Conservation (phyloP, 2,888 invertebrate species). For the Pollenia griseotomentosa region DNA sequence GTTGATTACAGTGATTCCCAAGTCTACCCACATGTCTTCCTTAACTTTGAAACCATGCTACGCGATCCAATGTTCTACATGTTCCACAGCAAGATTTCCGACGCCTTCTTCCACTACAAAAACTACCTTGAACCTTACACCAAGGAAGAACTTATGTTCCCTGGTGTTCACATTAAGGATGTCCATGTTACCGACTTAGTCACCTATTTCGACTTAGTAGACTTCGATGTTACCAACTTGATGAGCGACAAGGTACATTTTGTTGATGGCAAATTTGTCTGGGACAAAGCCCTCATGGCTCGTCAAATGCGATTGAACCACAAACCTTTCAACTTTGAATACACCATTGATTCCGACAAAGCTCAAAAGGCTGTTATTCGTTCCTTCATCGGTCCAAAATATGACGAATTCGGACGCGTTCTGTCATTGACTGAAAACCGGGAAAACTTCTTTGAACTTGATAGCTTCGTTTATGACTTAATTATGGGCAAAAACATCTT, state of each 20-base stretch:
- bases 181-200: slow-evolving; percentile 88
- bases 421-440: slow-evolving; percentile 86
- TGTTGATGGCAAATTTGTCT: slow-evolving; percentile 81
- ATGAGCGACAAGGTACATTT: slow-evolving; percentile 76
- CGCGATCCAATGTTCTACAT: slow-evolving; percentile 90
- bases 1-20: slow-evolving; percentile 74
- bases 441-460: slow-evolving; percentile 87
- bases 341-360: slow-evolving; percentile 86
- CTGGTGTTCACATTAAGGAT: slow-evolving; percentile 87
- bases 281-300: slow-evolving; percentile 82
- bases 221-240: slow-evolving; percentile 85
- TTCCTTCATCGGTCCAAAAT: slow-evolving; percentile 89
- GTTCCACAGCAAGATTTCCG: slow-evolving; percentile 86
- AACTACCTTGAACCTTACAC: slow-evolving; percentile 86
- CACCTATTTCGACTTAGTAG: slow-evolving; percentile 88
- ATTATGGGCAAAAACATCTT: slow-evolving; percentile 84
- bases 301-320: slow-evolving; percentile 89
- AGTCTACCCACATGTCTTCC: slow-evolving; percentile 86
- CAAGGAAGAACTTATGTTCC: slow-evolving; percentile 86
- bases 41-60: slow-evolving; percentile 87
- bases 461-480: slow-evolving; percentile 87
- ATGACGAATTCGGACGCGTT: slow-evolving; percentile 85
- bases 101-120: slow-evolving; percentile 86
- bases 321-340: slow-evolving; percentile 87
- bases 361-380: slow-evolving; percentile 86